These are phyloP conservation scores for Phyto melanocephala DNA, from an alignment of 2,888 invertebrate genomes.

Conservation along the genomic window DNA sequence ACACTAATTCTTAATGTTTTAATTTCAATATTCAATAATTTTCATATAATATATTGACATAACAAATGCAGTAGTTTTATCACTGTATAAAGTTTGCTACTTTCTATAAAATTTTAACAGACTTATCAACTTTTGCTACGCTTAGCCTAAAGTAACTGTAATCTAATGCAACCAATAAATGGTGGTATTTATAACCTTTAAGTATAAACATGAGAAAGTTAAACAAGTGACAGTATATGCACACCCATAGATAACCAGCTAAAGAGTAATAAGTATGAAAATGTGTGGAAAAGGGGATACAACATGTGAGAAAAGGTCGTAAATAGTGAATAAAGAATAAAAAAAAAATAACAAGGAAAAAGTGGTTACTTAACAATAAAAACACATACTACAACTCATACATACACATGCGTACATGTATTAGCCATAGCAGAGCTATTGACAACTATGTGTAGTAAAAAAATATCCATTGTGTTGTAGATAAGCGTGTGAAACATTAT, in stretches of 20 bases:
- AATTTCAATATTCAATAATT: too few species aligned
- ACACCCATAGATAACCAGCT: constrained; percentile 42
- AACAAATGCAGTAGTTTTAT: too few species aligned
- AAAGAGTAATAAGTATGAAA: constrained; percentile 51
- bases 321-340: constrained; percentile 46
- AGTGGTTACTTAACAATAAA: constrained; percentile 37
- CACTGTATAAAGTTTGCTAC: too few species aligned
- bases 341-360: constrained; percentile 13
- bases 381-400: constrained; percentile 8
- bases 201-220: constrained; percentile 46
- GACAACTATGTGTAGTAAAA: constrained; percentile 25
- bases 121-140: constrained; percentile 3
- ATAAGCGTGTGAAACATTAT: constrained; percentile 63
- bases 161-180: constrained; percentile 56
- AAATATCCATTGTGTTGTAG: constrained; percentile 37
- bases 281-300: constrained; percentile 27
- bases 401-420: neutral
- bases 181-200: constrained; percentile 59
- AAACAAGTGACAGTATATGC: constrained; percentile 41
- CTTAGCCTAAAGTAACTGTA: constrained; percentile 1
- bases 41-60: too few species aligned
- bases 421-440: neutral
- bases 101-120: neutral
- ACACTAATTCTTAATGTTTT: too few species aligned
- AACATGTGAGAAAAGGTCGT: constrained; percentile 22